Evolutionary conservation across 2,888 invertebrate species (phyloP).

Genomic region (Rotaria magnacalcarata): DNA sequence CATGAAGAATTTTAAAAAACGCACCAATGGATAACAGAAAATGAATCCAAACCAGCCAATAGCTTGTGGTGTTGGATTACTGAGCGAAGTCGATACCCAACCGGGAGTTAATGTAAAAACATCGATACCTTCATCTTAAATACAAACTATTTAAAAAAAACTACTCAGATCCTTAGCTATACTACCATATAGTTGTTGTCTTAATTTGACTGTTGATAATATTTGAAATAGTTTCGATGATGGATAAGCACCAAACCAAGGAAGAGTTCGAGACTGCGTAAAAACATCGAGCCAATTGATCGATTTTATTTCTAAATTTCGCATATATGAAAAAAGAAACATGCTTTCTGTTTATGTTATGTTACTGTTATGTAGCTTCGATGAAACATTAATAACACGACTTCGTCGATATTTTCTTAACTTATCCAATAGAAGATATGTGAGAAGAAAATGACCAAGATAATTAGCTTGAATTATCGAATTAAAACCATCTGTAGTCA

Average conservation of each 20-base stretch:
- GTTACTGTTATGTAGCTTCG: constrained; percentile 50
- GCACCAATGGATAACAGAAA: neutral
- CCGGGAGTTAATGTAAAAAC: neutral
- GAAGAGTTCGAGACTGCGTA: neutral
- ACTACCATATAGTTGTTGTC: neutral
- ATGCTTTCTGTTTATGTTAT: no score
- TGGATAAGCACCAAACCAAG: neutral
- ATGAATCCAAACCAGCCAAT: neutral
- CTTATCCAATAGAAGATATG: constrained; percentile 54
- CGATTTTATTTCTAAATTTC: neutral
- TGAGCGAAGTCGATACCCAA: neutral
- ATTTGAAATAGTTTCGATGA: neutral
- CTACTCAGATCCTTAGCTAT: neutral
- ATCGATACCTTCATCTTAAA: neutral
- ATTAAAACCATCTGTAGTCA: neutral
- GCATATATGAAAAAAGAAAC: no score
- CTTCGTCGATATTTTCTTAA: constrained; percentile 53
- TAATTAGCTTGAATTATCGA: constrained; percentile 51
- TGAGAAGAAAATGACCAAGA: constrained; percentile 48
- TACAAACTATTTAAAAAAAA: neutral
- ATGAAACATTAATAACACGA: constrained; percentile 55
- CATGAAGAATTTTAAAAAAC: neutral
- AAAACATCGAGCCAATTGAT: constrained; percentile 10
- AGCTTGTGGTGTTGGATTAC: neutral
- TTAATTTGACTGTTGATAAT: neutral